These are phyloP conservation scores for Aradophagus sp. DNA, from an alignment of 1,140 invertebrate genomes.

Conservation along the genomic window DNA sequence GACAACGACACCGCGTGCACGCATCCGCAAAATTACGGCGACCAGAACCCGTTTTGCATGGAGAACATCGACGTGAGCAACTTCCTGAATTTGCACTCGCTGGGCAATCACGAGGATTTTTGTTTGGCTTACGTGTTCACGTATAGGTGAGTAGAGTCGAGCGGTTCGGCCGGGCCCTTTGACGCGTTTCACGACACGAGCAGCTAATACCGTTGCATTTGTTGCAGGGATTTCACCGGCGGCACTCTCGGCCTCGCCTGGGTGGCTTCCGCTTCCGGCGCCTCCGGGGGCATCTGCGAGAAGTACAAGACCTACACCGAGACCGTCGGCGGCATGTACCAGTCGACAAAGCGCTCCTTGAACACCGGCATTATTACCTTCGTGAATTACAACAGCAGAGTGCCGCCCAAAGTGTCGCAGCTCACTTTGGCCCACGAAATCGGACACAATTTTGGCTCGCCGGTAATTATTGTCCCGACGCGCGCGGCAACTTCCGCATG, in stretches of 20 bases:
- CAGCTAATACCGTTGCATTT: conserved; percentile 40
- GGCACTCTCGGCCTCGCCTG: conserved; percentile 98
- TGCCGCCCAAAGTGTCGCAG: conserved; percentile 97
- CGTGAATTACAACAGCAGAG: conserved; percentile 98
- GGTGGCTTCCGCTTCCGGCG: conserved; percentile 96
- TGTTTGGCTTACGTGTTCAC: conserved; percentile 99
- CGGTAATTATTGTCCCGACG: too few species aligned
- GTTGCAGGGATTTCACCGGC: conserved; percentile 90
- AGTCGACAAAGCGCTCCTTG: conserved; percentile 93
- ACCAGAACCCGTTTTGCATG: conserved; percentile 95
- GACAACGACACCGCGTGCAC: conserved; percentile 91
- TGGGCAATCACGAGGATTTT: conserved; percentile 97
- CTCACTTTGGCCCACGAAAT: conserved; percentile 99
- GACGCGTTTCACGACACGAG: conserved; percentile 14
- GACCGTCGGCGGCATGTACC: conserved; percentile 93
- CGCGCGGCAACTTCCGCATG: too few species aligned
- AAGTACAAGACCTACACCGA: conserved; percentile 98
- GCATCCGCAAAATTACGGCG: conserved; percentile 78
- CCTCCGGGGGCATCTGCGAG: conserved; percentile 98
- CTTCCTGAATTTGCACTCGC: conserved; percentile 97
- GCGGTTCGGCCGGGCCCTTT: too few species aligned
- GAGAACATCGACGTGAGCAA: conserved; percentile 99
- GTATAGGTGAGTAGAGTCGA: conserved; percentile 80
- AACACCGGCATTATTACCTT: conserved; percentile 99
- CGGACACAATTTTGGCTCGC: conserved; percentile 99